Base-by-base conservation (phyloP, 2,113 vertebrate species). In the Zosterops borbonicus region DNA sequence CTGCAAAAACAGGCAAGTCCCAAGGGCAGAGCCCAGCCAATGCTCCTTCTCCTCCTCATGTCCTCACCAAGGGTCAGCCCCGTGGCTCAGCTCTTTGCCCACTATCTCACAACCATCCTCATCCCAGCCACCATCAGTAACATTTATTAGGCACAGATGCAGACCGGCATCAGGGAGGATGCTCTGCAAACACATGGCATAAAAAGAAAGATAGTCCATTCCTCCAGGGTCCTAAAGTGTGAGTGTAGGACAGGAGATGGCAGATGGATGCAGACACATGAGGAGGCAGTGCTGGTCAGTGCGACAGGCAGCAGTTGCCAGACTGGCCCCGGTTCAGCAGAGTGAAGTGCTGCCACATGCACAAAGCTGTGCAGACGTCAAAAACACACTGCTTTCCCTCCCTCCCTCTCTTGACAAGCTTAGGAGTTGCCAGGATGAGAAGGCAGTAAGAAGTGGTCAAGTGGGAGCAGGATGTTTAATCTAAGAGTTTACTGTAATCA, bases 391-490 rank as follows among this genome's bases (percentile, higher is more conserved):
- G 3, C 46, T 75, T 81, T 79, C 56, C 42, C 33, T 15, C 35
- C 33, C 13, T 46, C 58, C 49, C 35, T n/a, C 49, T 63, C 73
- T 63, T 8, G 2, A 22, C 52, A 68, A 84, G 62, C 67, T 71
- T 22, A 73, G 58, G 70, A 59, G 68, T 29, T 91, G 53, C 74
- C 77, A 76, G 65, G 65, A 65, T 70, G 47, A 73, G 82, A 50
- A 90, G 74, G 70, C 12, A 12, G 53, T 77, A 71, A 95, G 91
- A 86, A 95, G 85, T 44, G 76, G 90, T 90, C 94, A 93, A 95
- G 88, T 90, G 94, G 79, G 87, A 93, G 83, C 85, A 94, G 73
- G 85, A 59, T 68, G 64, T 96, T 92, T 96, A 95, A 95, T 92
- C 78, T 87, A 83, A 70, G 18, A 89, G 76, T 90, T 94, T 70